These are phyloP conservation scores for Corbicula japonica DNA, from an alignment of 2,888 invertebrate genomes.

Conservation along the genomic window DNA sequence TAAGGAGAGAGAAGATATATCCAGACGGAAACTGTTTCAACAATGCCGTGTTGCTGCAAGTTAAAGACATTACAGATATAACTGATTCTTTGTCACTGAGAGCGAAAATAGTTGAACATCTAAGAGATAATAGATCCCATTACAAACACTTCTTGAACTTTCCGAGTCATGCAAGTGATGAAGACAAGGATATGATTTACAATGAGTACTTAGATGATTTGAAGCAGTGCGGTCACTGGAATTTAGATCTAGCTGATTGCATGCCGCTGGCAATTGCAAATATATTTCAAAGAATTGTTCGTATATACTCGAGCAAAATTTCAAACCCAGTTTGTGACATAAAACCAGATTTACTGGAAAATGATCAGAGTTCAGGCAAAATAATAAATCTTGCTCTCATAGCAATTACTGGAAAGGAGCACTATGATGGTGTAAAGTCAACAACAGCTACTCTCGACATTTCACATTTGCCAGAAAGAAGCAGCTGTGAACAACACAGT, in stretches of 20 bases:
- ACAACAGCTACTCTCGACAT: too few species aligned
- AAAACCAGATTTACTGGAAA: background rate
- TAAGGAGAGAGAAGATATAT: background rate
- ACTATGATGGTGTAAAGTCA: conserved; percentile 4
- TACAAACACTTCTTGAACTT: background rate
- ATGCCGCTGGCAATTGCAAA: background rate
- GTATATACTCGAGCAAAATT: background rate
- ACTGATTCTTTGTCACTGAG: conserved; percentile 4
- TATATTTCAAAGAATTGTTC: background rate
- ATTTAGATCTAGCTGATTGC: background rate
- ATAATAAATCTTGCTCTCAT: background rate
- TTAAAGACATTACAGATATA: too few species aligned
- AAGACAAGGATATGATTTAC: background rate
- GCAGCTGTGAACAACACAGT: background rate
- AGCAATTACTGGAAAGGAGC: background rate
- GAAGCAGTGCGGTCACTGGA: background rate
- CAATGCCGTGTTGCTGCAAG: background rate
- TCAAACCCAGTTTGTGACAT: background rate
- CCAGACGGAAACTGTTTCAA: background rate
- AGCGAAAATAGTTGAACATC: background rate
- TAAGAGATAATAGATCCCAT: background rate
- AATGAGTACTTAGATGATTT: background rate
- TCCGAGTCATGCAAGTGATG: too few species aligned
- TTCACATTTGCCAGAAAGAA: background rate
- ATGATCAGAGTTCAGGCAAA: background rate